These are phyloP conservation scores for Copidosoma aretas DNA, from an alignment of 2,888 invertebrate species.

Conservation along the genomic window DNA sequence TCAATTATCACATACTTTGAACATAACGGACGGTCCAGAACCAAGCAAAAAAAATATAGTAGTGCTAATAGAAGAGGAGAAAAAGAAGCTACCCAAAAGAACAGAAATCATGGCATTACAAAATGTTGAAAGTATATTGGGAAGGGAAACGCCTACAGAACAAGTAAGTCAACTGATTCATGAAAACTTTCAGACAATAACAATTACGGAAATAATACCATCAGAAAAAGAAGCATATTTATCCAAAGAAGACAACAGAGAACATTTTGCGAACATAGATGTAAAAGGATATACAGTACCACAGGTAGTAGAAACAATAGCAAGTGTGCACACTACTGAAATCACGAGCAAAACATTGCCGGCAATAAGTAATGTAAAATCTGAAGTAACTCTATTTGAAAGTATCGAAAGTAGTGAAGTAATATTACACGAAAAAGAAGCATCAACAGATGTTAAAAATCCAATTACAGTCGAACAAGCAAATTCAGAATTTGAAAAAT, in stretches of 20 bases:
- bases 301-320: constrained; percentile 17
- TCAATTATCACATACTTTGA: constrained; percentile 1
- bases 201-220: constrained; percentile 11
- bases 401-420: constrained; percentile 58
- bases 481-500: constrained; percentile 52
- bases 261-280: constrained; percentile 4
- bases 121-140: constrained; percentile 40
- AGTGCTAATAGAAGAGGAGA: background rate
- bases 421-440: constrained; percentile 54
- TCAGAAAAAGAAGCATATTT: constrained; percentile 40
- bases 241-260: constrained; percentile 51
- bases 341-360: constrained; percentile 40
- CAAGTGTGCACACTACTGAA: background rate
- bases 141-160: constrained; percentile 13
- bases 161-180: constrained; percentile 9
- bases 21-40: background rate
- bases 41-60: background rate
- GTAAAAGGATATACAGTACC: constrained; percentile 14
- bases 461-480: constrained; percentile 48
- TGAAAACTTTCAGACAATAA: constrained; percentile 12
- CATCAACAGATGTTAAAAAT: constrained; percentile 42
- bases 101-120: constrained; percentile 45
- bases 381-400: constrained; percentile 61
- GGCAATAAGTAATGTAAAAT: constrained; percentile 53
- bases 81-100: constrained; percentile 44